Percentiles rank a stretch among this genome's conserved stretches.
Evolutionary conservation across 2,888 invertebrate genomes (phyloP).

Genomic region (Sepioteuthis lessoniana): DNA sequence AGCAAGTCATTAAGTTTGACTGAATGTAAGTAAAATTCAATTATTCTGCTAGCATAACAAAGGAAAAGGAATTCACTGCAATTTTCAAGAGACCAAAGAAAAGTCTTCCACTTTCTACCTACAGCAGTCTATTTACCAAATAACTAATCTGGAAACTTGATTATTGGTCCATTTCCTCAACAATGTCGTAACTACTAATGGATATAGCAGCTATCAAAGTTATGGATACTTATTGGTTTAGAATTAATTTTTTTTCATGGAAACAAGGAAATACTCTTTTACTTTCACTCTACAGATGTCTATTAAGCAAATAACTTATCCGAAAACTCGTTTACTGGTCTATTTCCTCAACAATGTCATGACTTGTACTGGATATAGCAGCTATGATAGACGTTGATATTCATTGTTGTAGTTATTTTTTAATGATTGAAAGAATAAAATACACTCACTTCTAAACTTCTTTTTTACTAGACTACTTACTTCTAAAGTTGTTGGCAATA

Average conservation of each 20-base stretch:
- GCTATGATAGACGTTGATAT: background rate
- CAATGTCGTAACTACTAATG: too few species aligned
- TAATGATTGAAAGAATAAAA: too few species aligned
- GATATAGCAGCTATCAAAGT: too few species aligned
- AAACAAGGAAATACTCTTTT: background rate
- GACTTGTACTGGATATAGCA: background rate
- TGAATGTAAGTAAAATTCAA: background rate
- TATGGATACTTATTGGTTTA: too few species aligned
- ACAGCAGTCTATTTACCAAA: background rate
- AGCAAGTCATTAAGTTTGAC: background rate
- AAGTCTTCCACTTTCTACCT: background rate
- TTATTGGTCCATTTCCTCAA: background rate
- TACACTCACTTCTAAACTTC: too few species aligned
- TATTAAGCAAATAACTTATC: background rate
- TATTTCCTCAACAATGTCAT: background rate
- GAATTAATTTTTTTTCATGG: background rate
- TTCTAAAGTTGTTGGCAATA: too few species aligned
- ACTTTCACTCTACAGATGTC: background rate
- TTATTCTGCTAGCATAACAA: background rate
- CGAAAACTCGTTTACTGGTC: background rate
- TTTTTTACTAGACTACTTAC: too few species aligned
- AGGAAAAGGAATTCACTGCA: background rate
- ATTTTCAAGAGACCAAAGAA: background rate
- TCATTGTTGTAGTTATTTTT: too few species aligned
- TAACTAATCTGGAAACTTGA: background rate